A percentile compares a stretch with the other conserved stretches of the same genome.
phyloP scores from a whole-genome alignment of 2,797 vertebrate species.

The Aphelocoma californica region DNA sequence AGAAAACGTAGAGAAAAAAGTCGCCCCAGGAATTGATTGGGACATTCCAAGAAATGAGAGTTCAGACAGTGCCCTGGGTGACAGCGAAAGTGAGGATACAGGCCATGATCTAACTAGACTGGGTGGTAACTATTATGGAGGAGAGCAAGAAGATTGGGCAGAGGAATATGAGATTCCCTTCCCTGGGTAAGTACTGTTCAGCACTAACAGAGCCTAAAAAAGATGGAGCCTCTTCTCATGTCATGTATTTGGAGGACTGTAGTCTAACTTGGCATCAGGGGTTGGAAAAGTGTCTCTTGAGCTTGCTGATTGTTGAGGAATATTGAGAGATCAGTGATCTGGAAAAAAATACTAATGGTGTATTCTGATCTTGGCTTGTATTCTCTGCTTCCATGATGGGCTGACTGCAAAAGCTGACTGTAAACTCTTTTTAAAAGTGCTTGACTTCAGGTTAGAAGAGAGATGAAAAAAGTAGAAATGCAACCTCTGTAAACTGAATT shows the following conservation, averaged over 20 bases:
- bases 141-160: slow-evolving; percentile 92
- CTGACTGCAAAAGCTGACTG: background rate
- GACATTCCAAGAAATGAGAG: slow-evolving; percentile 99
- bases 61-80: slow-evolving; percentile 97
- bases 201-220: background rate
- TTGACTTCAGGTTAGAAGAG: background rate
- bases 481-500: background rate
- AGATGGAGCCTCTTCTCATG: background rate
- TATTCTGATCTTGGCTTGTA: background rate
- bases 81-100: slow-evolving; percentile 94
- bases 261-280: background rate
- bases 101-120: slow-evolving; percentile 78
- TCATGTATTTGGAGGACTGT: background rate
- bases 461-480: background rate
- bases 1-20: slow-evolving; percentile 83
- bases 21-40: slow-evolving; percentile 82
- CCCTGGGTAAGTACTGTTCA: slow-evolving; percentile 83
- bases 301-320: background rate
- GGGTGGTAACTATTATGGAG: slow-evolving; percentile 74
- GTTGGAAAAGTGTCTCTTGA: slow-evolving; percentile 8
- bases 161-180: slow-evolving; percentile 94
- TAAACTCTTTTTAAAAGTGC: background rate
- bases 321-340: background rate
- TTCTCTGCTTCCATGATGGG: background rate
- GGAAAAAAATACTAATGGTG: slow-evolving; percentile 4